Base-by-base conservation (phyloP, 2,888 invertebrate species). In the Lepas anatifera region DNA sequence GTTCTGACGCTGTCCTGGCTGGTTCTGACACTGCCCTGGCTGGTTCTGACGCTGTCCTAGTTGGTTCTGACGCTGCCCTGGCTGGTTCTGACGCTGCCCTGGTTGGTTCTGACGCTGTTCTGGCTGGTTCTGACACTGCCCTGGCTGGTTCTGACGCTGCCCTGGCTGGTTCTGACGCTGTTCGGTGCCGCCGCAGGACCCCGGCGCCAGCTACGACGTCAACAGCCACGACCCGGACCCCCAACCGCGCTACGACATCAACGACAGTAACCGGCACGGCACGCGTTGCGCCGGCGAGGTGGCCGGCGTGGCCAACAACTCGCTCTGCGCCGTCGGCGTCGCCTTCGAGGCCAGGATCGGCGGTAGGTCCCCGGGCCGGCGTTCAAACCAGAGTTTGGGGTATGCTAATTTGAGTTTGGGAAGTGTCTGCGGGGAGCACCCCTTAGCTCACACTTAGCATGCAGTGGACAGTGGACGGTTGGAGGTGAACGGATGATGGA, bases 151-250 rank as follows among this genome's bases (percentile, higher is more conserved):
- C n/a, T 4, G 25, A n/a, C 48, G n/a, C 18, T 37, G 41, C 22
- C 27, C 48, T 37, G 22, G 3, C 32, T n/a, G 22, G 22, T 8
- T 4, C 46, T 22, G 68, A 3, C 32, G 43, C 41, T 32, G 37
- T 0, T 18, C 18, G n/a, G 27, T n/a, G n/a, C 29, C 69, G 67
- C 27, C 18, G 35, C 69, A 72, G 72, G 73, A 73, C 66, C 72
- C 73, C 37, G 68, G 71, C 46, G 73, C 73, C 50, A 96, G 96
- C 48, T 97, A 93, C 80, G 98, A 98, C 82, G 96, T 98, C 63
- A 98, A 99, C 79, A 91, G 89, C 73, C 90, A 95, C 78, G 98
- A 99, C 80, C 86, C 89, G 2, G 95, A 99, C 81, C 98, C 98
- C 0, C 95, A 93, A 86, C 98, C 98, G 0, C 87, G 97, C 74